Percentiles rank a stretch among this genome's conserved stretches.
Conservation (phyloP, 2,113 vertebrate genomes). For the Salvator merianae region DNA sequence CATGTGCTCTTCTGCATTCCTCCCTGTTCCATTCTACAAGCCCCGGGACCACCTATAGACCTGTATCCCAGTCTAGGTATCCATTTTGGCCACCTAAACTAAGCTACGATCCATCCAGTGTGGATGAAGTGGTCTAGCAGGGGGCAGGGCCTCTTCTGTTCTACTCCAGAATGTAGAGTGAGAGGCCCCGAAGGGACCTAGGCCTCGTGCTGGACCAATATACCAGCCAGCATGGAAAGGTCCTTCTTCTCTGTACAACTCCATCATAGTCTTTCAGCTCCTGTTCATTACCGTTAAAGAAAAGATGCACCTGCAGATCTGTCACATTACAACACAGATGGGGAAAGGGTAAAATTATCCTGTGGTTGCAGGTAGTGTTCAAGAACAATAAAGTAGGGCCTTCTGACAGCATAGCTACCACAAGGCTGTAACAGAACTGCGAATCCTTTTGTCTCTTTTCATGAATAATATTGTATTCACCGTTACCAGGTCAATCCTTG, state of each 20-base stretch:
- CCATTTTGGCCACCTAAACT: no score
- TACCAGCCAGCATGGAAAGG: no score
- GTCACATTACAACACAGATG: neutral
- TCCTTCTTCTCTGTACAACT: conserved; percentile 29
- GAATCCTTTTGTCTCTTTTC: neutral
- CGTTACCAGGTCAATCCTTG: conserved; percentile 18
- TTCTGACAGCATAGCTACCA: neutral
- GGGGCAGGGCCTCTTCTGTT: no score
- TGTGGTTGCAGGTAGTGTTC: neutral
- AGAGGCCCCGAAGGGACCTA: no score
- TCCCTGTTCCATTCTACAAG: no score
- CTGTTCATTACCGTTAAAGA: neutral
- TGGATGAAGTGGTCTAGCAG: no score
- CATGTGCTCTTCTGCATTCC: no score
- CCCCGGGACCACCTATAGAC: no score
- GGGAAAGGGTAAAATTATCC: neutral
- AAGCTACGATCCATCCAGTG: no score
- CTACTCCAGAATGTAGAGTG: no score
- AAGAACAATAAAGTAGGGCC: conserved; percentile 46
- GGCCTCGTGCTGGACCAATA: no score
- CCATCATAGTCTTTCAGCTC: conserved; percentile 13
- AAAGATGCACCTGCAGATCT: neutral
- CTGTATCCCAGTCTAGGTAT: no score
- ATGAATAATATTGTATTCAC: conserved; percentile 2
- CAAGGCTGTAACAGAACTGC: neutral